A percentile compares a stretch with the other conserved stretches of the same genome.
Evolutionary conservation across 2,113 vertebrate genomes (phyloP).

Genomic region (Eudorcas thomsonii): DNA sequence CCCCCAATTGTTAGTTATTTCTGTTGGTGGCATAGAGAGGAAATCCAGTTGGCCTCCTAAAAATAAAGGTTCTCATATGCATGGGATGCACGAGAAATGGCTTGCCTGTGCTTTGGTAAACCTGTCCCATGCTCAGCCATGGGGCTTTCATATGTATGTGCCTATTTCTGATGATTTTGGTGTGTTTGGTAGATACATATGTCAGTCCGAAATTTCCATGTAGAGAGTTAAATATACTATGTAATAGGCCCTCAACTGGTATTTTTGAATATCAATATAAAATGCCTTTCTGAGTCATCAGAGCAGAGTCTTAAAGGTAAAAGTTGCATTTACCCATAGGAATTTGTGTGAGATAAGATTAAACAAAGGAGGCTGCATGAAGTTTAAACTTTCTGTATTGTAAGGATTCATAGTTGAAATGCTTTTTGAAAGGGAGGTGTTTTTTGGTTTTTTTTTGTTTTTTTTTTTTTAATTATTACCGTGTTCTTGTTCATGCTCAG

Average conservation of each 20-base stretch:
- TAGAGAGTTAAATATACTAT: slow-evolving; percentile 1
- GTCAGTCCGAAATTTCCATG: neutral
- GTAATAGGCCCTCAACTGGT: neutral
- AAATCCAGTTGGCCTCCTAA: neutral
- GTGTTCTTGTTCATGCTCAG: neutral
- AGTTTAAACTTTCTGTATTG: neutral
- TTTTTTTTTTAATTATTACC: neutral
- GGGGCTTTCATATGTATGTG: neutral
- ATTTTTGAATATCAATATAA: neutral
- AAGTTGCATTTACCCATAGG: neutral
- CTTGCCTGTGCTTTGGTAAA: neutral
- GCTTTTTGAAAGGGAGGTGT: neutral
- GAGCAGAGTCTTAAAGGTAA: neutral
- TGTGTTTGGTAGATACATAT: neutral
- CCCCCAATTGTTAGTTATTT: neutral
- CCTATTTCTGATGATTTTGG: neutral
- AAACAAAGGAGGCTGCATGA: neutral
- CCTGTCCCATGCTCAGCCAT: neutral
- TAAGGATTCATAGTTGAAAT: neutral
- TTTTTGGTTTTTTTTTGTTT: neutral
- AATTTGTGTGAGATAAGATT: slow-evolving; percentile 25
- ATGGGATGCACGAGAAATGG: neutral
- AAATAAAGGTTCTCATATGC: neutral
- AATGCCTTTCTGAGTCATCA: slow-evolving; percentile 15
- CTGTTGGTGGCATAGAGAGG: neutral